Percentiles rank a stretch among this genome's conserved stretches.
phyloP scores from a whole-genome alignment of 1,140 invertebrate genomes.

The Saccostrea glomerata region DNA sequence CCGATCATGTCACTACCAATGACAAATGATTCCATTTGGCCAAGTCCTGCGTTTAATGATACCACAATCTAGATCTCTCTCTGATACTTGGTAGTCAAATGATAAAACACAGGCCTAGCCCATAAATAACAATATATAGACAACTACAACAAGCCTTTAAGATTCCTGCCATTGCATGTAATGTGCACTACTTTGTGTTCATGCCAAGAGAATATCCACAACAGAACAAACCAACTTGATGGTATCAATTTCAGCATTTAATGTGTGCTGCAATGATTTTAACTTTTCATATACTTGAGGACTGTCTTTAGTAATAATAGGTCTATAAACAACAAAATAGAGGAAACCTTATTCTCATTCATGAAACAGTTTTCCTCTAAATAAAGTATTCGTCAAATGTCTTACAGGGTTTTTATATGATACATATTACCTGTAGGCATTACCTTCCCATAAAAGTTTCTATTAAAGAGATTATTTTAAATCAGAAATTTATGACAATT shows the following conservation, averaged over 20 bases:
- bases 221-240: constrained; percentile 23
- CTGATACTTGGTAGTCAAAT: constrained; percentile 12
- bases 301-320: too few relatives aligned
- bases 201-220: not conserved
- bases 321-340: too few relatives aligned
- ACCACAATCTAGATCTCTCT: constrained; percentile 14
- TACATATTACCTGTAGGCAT: too few relatives aligned
- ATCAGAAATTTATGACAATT: too few relatives aligned
- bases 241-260: constrained; percentile 19
- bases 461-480: too few relatives aligned
- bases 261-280: not conserved
- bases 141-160: not conserved
- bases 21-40: constrained; percentile 37
- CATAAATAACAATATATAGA: constrained; percentile 37
- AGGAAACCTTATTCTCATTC: too few relatives aligned
- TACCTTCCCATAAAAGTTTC: too few relatives aligned
- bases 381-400: too few relatives aligned
- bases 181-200: not conserved
- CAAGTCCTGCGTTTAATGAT: constrained; percentile 16
- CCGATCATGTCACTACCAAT: constrained; percentile 28
- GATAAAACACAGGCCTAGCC: constrained; percentile 3
- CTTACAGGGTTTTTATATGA: too few relatives aligned
- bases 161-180: not conserved
- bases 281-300: not conserved
- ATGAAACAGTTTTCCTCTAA: too few relatives aligned